Base-by-base conservation (phyloP, 1,140 invertebrate genomes). In the Lineus longissimus region DNA sequence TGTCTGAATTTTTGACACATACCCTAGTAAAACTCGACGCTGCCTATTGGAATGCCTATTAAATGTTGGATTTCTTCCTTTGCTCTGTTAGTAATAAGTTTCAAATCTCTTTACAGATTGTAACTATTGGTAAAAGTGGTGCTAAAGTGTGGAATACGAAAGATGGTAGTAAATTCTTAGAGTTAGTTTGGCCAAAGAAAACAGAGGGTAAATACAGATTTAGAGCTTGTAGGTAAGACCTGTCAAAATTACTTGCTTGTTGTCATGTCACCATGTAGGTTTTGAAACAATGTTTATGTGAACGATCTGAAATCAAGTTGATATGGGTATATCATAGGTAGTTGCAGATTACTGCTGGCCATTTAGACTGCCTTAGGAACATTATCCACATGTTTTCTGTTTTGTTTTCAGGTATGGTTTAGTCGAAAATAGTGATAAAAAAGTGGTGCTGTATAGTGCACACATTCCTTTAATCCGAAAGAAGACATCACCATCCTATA, bases 51-150 rank as follows among this genome's bases (percentile, higher is more conserved):
- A 59, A 30, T 68, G n/a, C n/a, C n/a, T n/a, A n/a, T n/a, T n/a
- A n/a, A n/a, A n/a, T n/a, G n/a, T n/a, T n/a, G n/a, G n/a, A n/a
- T n/a, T n/a, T n/a, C n/a, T n/a, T n/a, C n/a, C n/a, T n/a, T n/a
- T n/a, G n/a, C n/a, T n/a, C n/a, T n/a, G n/a, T n/a, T n/a, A n/a
- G n/a, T n/a, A n/a, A n/a, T n/a, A n/a, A n/a, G n/a, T 55, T 60
- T 61, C 41, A 47, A 45, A 45, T 54, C 41, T 63, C 33, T 29
- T 74, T 76, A 33, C 71, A 87, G 75, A 75, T 97, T 51, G 89
- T 90, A 31, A 93, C 90, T 71, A 89, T 96, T 59, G 92, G 95
- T 81, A 94, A 97, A 83, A 90, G 90, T 6, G 85, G 88, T 72
- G 90, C 88, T 1, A 82, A 88, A 64, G 79, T 96, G 2, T 97